phyloP scores from a whole-genome alignment of 2,113 vertebrate species.

The Artemisiospiza belli region DNA sequence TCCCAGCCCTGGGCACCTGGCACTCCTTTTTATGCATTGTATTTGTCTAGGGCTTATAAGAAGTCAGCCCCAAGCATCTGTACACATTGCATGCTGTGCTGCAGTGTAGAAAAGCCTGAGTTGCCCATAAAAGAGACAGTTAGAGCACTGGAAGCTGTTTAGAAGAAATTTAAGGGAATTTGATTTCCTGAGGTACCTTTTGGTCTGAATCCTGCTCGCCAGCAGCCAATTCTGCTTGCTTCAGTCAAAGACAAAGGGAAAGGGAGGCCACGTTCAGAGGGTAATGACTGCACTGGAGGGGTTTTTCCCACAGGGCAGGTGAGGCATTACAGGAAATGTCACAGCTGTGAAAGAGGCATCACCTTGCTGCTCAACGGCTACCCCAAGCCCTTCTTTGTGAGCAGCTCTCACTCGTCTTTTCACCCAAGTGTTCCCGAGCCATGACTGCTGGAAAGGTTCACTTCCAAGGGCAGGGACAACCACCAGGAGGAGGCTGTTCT shows the following conservation, averaged over 20 bases:
- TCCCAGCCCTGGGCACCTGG: neutral
- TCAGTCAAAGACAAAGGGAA: neutral
- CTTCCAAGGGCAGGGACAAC: neutral
- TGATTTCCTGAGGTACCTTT: neutral
- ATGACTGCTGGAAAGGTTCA: neutral
- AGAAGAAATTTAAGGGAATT: neutral
- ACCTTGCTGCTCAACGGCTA: neutral
- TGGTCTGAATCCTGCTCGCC: neutral
- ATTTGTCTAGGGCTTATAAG: neutral
- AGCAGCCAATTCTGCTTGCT: neutral
- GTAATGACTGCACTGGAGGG: neutral
- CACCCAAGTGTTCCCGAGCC: neutral
- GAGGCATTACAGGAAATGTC: neutral
- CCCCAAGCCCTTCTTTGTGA: neutral
- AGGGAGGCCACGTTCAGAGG: rapidly evolving
- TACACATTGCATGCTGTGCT: neutral
- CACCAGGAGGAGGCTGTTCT: neutral
- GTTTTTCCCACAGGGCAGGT: neutral
- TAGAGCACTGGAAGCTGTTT: neutral
- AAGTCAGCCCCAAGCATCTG: neutral
- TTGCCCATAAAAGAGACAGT: neutral
- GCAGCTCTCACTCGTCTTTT: neutral
- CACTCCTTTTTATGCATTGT: rapidly evolving
- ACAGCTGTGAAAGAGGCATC: neutral
- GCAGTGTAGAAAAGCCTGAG: neutral